Evolutionary conservation across 2,113 vertebrate species (phyloP), one percentile per base, ranked within the genome.

Genomic region (Planiliza haematocheilus): DNA sequence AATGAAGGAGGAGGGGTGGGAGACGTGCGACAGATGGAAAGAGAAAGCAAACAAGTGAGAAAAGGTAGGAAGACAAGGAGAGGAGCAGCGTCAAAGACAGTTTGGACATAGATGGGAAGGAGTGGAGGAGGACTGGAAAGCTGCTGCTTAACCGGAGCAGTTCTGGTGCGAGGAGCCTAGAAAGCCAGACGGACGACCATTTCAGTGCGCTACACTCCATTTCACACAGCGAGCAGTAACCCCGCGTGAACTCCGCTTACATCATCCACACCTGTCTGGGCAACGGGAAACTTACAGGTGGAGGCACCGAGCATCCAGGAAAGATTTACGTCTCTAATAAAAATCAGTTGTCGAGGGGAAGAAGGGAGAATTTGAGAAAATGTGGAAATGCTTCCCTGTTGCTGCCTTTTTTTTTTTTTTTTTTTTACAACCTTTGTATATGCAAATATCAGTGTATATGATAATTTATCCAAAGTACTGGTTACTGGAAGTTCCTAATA

Each of bases 51-150:
- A 0, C 66, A 73, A 74, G 50, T 59, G 73, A 77, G 64, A 69
- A 70, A 75, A 74, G 56, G 73, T 66, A 64, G 49, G 18, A 17
- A 65, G 60, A 49, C 34, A n/a, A 68, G 46, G 52, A 52, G 34
- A 17, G 55, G 52, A 30, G 60, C 4, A 5, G 18, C 43, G 51
- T 46, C 68, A 75, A 76, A 50, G 66, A 61, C 4, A 50, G 73
- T 45, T 55, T 3, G 16, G 38, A 70, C 66, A 70, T 38, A 17
- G 65, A 61, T 8, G 9, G 24, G 71, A 56, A 16, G 34, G 64
- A 13, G 38, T 37, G 8, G 5, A n/a, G 10, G 16, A 18, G 4
- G n/a, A n/a, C n/a, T n/a, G n/a, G n/a, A 30, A 5, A 30, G 24
- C 24, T 30, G 24, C 24, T 30, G 5, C 24, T 30, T 30, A 30